phyloP scores from a whole-genome alignment of 2,113 vertebrate genomes.

The Macroglossus sobrinus region DNA sequence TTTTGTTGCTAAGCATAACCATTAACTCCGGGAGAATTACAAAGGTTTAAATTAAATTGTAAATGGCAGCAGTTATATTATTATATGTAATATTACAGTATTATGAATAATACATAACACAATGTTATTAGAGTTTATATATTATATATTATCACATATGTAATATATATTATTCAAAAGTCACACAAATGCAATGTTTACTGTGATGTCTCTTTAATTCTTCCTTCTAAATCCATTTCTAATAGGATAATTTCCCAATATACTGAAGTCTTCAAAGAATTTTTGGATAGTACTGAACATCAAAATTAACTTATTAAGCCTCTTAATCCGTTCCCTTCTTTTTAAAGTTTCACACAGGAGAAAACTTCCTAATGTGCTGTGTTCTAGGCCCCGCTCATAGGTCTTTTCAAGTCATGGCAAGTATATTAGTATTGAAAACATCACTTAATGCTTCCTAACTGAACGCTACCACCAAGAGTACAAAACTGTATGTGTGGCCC shows the following conservation, averaged over 20 bases:
- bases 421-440: background rate
- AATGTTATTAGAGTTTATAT: background rate
- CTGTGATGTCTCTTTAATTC: background rate
- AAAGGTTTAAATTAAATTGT: conserved; percentile 6
- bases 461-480: background rate
- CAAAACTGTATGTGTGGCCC: background rate
- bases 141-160: background rate
- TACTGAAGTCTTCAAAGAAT: background rate
- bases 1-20: background rate
- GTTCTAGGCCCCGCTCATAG: background rate
- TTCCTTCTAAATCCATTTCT: background rate
- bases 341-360: background rate
- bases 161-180: background rate
- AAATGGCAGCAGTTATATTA: background rate
- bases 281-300: background rate
- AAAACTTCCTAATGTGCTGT: background rate
- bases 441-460: background rate
- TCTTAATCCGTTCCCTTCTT: background rate
- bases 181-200: background rate
- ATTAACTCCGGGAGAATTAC: background rate
- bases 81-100: background rate
- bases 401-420: background rate
- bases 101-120: background rate
- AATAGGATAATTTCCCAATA: background rate
- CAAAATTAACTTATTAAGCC: background rate